These are phyloP conservation scores for Chelon labrosus DNA, from an alignment of 2,797 vertebrate species.

Conservation along the genomic window DNA sequence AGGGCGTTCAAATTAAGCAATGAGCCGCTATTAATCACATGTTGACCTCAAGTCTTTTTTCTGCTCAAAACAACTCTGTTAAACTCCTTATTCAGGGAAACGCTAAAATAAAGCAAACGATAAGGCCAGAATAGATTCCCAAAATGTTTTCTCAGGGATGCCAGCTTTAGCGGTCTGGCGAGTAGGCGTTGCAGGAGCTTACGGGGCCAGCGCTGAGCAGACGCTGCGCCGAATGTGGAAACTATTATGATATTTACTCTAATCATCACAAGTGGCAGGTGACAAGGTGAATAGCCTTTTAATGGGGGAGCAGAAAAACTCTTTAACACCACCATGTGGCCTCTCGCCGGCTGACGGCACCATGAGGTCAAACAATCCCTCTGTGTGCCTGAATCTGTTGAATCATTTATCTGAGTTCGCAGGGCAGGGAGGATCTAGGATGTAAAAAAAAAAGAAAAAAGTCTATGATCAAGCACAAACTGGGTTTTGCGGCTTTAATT, in stretches of 20 bases:
- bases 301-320: constrained; percentile 70
- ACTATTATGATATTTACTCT: constrained; percentile 79
- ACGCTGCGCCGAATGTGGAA: constrained; percentile 68
- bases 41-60: no score
- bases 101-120: not conserved
- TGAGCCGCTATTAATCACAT: no score
- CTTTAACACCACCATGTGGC: constrained; percentile 68
- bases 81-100: no score
- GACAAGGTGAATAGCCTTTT: constrained; percentile 81
- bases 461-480: not conserved
- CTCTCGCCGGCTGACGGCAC: constrained; percentile 55
- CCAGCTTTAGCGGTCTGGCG: not conserved
- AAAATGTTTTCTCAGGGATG: constrained; percentile 23
- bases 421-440: not conserved
- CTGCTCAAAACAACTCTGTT: no score
- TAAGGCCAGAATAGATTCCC: not conserved
- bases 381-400: constrained; percentile 17
- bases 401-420: constrained; percentile 5
- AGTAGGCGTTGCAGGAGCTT: constrained; percentile 10
- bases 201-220: constrained; percentile 23
- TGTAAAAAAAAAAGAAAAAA: not conserved
- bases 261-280: constrained; percentile 81
- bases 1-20: no score
- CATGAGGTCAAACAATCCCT: constrained; percentile 25
- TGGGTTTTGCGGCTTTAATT: constrained; percentile 20